Base-by-base conservation (phyloP, 2,797 vertebrate genomes). In the Cyclopterus lumpus region DNA sequence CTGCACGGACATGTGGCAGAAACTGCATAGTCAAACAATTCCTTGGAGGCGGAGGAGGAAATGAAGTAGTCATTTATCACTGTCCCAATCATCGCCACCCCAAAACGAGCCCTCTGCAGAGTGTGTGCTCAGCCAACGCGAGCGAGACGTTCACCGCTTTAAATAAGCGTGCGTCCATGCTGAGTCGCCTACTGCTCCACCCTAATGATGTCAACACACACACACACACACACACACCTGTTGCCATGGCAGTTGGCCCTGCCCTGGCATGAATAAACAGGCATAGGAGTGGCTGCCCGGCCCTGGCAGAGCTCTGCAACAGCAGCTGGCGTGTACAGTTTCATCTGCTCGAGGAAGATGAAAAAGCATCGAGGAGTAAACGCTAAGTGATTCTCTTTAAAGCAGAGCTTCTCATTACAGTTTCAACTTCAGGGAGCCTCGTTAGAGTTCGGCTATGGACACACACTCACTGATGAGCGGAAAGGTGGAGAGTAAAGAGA, bases 181-280 rank as follows among this genome's bases (percentile, higher is more conserved):
- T 24, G 69, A 67, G 38, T 63, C 0, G 40, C 16, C 63, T n/a
- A 14, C 12, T 67, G 62, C 80, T 61, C 26, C 44, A 59, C 15
- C 32, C 60, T 67, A 76, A 79, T 70, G 72, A 86, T 80, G 81
- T 81, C 79, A 77, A 73, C 79, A 78, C 64, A n/a, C n/a, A n/a
- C n/a, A n/a, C n/a, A n/a, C n/a, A 73, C 79, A 78, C 64, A n/a
- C n/a, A n/a, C n/a, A 80, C 90, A 91, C 88, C 90, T 90, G 91
- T 83, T 89, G 83, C 80, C 53, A 66, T 79, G 84, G 77, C 63
- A 10, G 72, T 44, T 16, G 28, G 75, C 61, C 42, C 66, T 68
- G 72, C 71, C 68, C 69, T 54, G 70, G 53, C 66, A 32, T n/a
- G 60, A 77, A 74, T 71, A 78, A 80, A 68, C 66, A 84, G 49